Evolutionary conservation across 2,113 vertebrate genomes (phyloP).

Genomic region (Octodon degus): DNA sequence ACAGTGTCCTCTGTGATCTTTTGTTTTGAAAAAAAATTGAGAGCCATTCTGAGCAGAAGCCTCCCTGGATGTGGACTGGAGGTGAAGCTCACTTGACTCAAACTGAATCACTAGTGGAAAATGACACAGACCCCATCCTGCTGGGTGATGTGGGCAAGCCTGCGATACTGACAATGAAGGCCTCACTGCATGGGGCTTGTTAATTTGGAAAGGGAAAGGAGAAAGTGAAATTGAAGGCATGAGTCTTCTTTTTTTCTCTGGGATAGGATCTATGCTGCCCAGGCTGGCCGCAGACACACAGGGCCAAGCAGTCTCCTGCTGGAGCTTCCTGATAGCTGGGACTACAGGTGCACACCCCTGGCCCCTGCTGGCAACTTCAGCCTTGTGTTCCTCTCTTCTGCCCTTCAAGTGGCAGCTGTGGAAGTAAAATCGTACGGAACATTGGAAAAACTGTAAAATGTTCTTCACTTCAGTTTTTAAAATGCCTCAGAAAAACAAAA

Average conservation of each 20-base stretch:
- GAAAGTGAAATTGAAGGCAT: not conserved
- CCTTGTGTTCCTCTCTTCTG: not conserved
- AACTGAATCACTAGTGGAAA: constrained; percentile 29
- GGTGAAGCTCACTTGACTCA: constrained; percentile 22
- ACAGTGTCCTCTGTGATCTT: constrained; percentile 11
- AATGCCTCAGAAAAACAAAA: not conserved
- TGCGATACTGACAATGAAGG: not conserved
- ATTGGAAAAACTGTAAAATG: constrained; percentile 18
- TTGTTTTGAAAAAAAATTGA: constrained; percentile 65
- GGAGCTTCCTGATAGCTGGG: too few relatives aligned
- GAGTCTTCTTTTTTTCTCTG: not conserved
- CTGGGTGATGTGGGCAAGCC: not conserved
- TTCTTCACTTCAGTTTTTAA: constrained; percentile 27
- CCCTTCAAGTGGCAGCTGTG: not conserved
- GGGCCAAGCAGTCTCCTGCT: not conserved
- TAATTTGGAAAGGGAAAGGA: constrained; percentile 37
- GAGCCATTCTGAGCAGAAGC: constrained; percentile 23
- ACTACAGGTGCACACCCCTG: not conserved
- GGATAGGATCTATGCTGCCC: not conserved
- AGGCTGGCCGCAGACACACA: not conserved
- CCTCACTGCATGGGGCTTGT: not conserved
- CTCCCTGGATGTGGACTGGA: not conserved
- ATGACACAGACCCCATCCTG: not conserved
- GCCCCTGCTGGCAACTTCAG: not conserved
- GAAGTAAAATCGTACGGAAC: not conserved